Conservation (phyloP, 1,140 invertebrate genomes). For the Phymastichus coffea region DNA sequence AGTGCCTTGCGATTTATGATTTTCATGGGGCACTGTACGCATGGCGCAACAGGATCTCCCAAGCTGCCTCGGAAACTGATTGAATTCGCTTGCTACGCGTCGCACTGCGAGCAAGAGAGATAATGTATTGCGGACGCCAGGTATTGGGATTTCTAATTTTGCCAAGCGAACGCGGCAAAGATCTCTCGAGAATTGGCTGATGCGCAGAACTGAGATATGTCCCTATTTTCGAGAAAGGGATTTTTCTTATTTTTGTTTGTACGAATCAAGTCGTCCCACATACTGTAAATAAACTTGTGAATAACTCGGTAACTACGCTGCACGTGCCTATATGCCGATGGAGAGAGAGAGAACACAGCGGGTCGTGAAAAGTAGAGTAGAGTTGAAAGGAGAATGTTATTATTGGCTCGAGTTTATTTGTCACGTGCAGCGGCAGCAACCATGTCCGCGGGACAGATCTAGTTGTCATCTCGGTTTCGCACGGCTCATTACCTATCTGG, state of each 20-base stretch:
- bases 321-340: not conserved
- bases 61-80: not conserved
- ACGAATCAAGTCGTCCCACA: too few species aligned
- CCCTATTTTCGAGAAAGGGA: too few species aligned
- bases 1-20: conserved; percentile 28
- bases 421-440: not conserved
- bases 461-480: conserved; percentile 33
- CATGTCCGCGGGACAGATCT: conserved; percentile 27
- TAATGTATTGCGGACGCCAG: not conserved
- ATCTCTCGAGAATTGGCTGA: not conserved
- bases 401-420: too few species aligned
- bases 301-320: too few species aligned
- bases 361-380: too few species aligned
- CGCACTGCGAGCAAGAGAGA: not conserved
- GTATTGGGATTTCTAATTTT: conserved; percentile 19
- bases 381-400: too few species aligned
- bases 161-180: not conserved
- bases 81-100: conserved; percentile 4
- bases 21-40: conserved; percentile 21
- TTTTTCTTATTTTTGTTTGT: too few species aligned
- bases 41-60: conserved; percentile 3
- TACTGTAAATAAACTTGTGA: too few species aligned
- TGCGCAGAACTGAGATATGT: not conserved
- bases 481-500: conserved; percentile 46
- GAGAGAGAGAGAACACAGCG: not conserved